phyloP scores from a whole-genome alignment of 2,888 invertebrate species.

The Deroplatys truncata region DNA sequence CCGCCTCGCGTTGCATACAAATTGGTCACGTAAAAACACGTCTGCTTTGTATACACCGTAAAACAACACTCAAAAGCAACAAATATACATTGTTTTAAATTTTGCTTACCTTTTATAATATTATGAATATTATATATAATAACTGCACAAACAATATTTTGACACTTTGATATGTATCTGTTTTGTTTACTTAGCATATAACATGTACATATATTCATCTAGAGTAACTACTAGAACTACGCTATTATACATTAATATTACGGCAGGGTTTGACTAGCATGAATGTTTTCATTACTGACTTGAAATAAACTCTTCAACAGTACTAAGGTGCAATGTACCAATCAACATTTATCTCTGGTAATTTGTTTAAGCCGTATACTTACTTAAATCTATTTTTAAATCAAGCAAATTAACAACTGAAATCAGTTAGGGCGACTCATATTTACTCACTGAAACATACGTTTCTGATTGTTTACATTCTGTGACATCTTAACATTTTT shows the following conservation, averaged over 20 bases:
- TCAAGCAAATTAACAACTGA: not conserved
- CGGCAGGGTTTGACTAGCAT: not conserved
- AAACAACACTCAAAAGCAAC: not conserved
- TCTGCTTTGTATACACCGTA: not conserved
- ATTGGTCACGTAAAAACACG: not conserved
- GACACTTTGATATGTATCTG: constrained; percentile 9
- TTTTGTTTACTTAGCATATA: not conserved
- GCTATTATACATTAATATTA: not conserved
- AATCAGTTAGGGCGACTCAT: no score
- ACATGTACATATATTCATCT: not conserved
- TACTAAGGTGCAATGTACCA: not conserved
- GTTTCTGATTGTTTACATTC: not conserved
- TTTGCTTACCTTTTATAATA: not conserved
- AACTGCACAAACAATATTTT: constrained; percentile 1
- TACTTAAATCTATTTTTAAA: not conserved
- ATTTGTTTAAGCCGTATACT: not conserved
- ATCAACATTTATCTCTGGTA: not conserved
- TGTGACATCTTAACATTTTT: not conserved
- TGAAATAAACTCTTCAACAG: not conserved
- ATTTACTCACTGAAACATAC: not conserved
- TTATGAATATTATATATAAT: not conserved
- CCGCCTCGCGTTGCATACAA: not conserved
- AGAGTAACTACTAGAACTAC: not conserved
- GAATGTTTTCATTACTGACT: not conserved
- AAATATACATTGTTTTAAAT: not conserved